Evolutionary conservation across 2,113 vertebrate genomes (phyloP).

Genomic region (Chiloscyllium plagiosum): DNA sequence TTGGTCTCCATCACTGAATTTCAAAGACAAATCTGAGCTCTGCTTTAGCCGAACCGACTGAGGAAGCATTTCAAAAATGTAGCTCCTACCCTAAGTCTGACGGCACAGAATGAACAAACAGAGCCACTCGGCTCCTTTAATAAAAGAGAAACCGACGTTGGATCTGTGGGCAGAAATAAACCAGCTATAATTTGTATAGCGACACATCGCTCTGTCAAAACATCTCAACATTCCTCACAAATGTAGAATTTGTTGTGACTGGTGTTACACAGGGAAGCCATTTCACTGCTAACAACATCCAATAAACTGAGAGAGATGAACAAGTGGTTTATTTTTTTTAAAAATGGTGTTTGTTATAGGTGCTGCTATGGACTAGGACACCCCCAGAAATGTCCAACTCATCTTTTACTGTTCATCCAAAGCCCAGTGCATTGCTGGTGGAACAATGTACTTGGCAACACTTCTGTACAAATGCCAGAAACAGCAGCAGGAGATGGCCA

Average conservation of each 20-base stretch:
- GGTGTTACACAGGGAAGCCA: not conserved
- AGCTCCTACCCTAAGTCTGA: not conserved
- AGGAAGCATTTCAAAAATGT: not conserved
- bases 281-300: not conserved
- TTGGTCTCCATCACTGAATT: not conserved
- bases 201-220: not conserved
- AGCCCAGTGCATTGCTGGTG: no score
- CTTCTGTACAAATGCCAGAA: no score
- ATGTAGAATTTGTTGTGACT: not conserved
- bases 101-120: not conserved
- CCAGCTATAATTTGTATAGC: not conserved
- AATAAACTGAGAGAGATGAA: not conserved
- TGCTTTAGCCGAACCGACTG: not conserved
- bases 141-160: not conserved
- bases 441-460: not conserved
- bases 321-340: not conserved
- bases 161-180: not conserved
- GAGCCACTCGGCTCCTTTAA: not conserved
- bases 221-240: not conserved
- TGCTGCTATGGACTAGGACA: not conserved
- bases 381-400: not conserved
- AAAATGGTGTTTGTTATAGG: not conserved
- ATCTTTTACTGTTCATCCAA: not conserved
- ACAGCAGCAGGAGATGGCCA: no score
- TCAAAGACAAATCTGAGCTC: not conserved